Percentiles rank a stretch among this genome's conserved stretches.
These are phyloP conservation scores for Epizoanthus rinbou DNA, from an alignment of 92 coral and sea anemone species.

Conservation along the genomic window DNA sequence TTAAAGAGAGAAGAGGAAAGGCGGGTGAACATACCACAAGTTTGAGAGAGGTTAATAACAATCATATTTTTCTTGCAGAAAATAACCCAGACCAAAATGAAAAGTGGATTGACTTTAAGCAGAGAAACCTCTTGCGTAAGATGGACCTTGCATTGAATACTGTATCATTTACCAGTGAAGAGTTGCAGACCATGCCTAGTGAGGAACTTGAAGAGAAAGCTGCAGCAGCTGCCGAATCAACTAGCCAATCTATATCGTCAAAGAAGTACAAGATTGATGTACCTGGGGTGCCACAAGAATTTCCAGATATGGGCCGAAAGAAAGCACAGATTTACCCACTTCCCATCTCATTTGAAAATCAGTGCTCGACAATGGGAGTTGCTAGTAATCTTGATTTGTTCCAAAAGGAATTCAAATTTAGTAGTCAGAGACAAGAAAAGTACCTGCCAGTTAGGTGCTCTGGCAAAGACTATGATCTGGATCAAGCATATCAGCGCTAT, in stretches of 20 bases:
- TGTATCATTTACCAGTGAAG: conserved; percentile 2
- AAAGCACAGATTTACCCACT: conserved; percentile 45
- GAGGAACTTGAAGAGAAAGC: conserved; percentile 14
- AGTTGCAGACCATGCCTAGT: neutral
- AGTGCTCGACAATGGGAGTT: conserved; percentile 51
- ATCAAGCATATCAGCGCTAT: conserved; percentile 45
- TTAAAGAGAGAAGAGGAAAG: no score
- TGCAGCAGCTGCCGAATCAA: neutral
- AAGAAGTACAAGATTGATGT: conserved; percentile 31
- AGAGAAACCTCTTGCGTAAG: conserved; percentile 28
- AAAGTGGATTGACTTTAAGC: conserved; percentile 34
- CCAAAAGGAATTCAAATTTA: conserved; percentile 40
- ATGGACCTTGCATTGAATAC: conserved; percentile 44
- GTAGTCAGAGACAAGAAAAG: conserved; percentile 10
- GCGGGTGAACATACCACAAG: no score
- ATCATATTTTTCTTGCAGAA: neutral
- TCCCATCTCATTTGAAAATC: conserved; percentile 56
- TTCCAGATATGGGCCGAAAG: conserved; percentile 42
- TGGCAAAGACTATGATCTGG: conserved; percentile 47
- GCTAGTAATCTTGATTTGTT: conserved; percentile 54
- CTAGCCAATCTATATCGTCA: neutral
- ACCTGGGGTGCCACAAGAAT: conserved; percentile 32
- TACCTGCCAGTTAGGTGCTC: conserved; percentile 26
- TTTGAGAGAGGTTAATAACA: no score
- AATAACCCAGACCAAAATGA: conserved; percentile 10